Base-by-base conservation (phyloP, 2,888 invertebrate genomes). In the Melanostoma scalare region DNA sequence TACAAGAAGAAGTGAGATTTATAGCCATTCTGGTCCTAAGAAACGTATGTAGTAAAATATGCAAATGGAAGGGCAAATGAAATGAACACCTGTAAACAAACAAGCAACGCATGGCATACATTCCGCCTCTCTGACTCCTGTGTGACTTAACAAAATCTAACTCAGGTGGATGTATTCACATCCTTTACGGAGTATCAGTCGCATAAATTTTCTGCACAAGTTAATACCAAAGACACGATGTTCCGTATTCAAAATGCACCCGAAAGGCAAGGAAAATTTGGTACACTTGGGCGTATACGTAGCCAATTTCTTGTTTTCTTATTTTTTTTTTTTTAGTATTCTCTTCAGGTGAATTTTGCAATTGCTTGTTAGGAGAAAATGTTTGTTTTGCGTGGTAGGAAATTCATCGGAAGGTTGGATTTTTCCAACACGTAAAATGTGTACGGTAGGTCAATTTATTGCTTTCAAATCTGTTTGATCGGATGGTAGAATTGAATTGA, bases 21-120 rank as follows among this genome's bases (percentile, higher is more conserved):
- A 69, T 46, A 69, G 44, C 9, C 55, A 73, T 61, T 76, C 50
- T 38, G 35, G 52, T 68, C 60, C 48, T 55, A 63, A 50, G n/a
- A 40, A 56, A 52, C 33, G 3, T 33, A 4, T 33, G 4, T 52
- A 30, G 42, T n/a, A 48, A 63, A 69, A 56, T 48, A 74, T 67
- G 65, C 36, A 61, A 61, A 63, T 76, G 58, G 46, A 78, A 10
- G 53, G 10, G 46, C 44, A 69, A 63, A 73, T 69, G 56, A 73
- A 72, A 82, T 73, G 78, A 74, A 74, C 82, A 82, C 69, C 82
- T 82, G 73, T 63, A 56, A 42, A 67, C 44, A 67, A 8, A 52
- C 42, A 38, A 33, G 30, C 20, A 35, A 60, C 30, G 33, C 52
- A 31, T 46, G 31, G n/a, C n/a, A 63, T 38, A 31, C 6, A 38